Percentiles rank a stretch among this genome's conserved stretches.
Evolutionary conservation across 2,113 vertebrate genomes (phyloP).

Genomic region (Clupea harengus): DNA sequence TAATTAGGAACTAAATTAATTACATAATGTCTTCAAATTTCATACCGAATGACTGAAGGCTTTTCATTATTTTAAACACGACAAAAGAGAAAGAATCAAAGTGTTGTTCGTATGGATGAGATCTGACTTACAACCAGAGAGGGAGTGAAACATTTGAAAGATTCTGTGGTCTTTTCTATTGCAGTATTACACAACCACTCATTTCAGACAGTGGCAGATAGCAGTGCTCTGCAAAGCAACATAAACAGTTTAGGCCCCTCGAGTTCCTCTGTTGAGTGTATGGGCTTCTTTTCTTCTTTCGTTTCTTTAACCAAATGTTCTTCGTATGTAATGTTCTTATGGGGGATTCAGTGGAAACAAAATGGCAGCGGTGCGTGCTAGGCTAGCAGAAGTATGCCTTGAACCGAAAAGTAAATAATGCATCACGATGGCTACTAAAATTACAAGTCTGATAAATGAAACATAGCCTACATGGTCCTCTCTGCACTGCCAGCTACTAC

Average conservation of each 20-base stretch:
- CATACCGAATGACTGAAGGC: conserved; percentile 45
- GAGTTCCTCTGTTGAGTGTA: neutral
- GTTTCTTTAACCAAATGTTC: conserved; percentile 20
- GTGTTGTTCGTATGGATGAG: neutral
- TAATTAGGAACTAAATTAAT: conserved; percentile 53
- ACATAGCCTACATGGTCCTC: conserved; percentile 1
- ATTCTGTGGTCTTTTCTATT: neutral
- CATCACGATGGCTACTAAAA: conserved; percentile 41
- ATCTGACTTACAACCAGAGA: neutral
- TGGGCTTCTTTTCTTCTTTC: conserved; percentile 18
- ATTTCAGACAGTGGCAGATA: neutral
- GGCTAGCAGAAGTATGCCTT: conserved; percentile 34
- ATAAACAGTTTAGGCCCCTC: neutral
- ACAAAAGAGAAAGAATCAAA: conserved; percentile 48
- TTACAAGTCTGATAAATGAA: conserved; percentile 37
- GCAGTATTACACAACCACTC: neutral
- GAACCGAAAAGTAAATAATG: conserved; percentile 46
- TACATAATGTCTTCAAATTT: conserved; percentile 50
- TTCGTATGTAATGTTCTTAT: neutral
- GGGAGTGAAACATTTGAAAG: neutral
- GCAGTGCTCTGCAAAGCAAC: neutral
- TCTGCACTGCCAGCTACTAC: neutral
- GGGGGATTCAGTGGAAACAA: conserved; percentile 11
- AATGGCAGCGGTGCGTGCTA: neutral
- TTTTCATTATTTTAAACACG: conserved; percentile 41